Conservation (phyloP, 2,888 invertebrate species). For the Hydriomena furcata region DNA sequence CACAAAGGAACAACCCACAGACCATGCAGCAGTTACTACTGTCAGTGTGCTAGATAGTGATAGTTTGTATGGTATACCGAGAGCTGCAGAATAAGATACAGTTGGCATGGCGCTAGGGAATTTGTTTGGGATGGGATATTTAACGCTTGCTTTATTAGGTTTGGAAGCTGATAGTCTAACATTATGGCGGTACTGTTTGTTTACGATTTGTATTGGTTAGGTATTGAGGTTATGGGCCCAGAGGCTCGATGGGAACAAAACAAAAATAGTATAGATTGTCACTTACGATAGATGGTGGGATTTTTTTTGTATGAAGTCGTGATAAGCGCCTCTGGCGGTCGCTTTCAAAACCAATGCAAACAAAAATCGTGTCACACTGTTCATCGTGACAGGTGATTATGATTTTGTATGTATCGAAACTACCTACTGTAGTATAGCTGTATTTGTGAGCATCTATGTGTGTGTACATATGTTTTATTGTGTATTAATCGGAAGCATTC, state of each 20-base stretch:
- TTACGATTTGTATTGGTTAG: conserved; percentile 13
- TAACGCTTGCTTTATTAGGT: conserved; percentile 11
- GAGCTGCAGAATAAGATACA: not conserved
- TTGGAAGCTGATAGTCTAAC: conserved; percentile 7
- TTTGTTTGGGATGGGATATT: not conserved
- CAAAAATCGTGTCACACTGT: too few species aligned
- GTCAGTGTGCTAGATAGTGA: not conserved
- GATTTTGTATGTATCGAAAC: too few species aligned
- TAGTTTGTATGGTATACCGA: not conserved
- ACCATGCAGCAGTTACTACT: conserved; percentile 1
- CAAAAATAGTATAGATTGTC: too few species aligned
- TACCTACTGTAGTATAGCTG: too few species aligned
- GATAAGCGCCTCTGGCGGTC: too few species aligned
- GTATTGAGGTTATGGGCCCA: conserved; percentile 1
- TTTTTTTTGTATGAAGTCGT: too few species aligned
- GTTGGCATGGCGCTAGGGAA: conserved; percentile 6
- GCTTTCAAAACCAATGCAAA: too few species aligned
- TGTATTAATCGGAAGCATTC: conserved; percentile 10
- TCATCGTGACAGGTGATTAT: too few species aligned
- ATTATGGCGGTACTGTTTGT: conserved; percentile 10
- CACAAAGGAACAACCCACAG: not conserved
- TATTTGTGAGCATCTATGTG: too few species aligned
- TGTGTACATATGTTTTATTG: not conserved
- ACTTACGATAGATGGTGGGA: too few species aligned
- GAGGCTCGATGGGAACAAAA: too few species aligned